These are phyloP conservation scores for Zoanthus sansibaricus DNA, from an alignment of 92 coral and sea anemone genomes.

Conservation along the genomic window DNA sequence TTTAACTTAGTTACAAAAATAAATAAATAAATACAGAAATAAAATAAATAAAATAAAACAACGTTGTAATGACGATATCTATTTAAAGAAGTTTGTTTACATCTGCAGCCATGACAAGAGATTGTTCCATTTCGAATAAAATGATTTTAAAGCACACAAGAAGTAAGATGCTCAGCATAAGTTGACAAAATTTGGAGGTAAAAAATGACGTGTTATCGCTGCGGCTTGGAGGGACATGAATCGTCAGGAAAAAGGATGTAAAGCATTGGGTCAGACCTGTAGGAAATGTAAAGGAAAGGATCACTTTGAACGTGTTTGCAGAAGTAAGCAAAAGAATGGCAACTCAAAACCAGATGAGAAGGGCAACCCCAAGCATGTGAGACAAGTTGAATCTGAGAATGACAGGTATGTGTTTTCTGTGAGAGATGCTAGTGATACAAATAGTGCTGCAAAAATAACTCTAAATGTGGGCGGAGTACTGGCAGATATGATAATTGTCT, in stretches of 20 bases:
- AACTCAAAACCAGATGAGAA: conserved; percentile 29
- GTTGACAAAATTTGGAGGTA: background rate
- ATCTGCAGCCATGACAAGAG: no score
- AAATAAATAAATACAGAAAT: no score
- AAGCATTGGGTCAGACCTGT: conserved; percentile 14
- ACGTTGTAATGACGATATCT: no score
- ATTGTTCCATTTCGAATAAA: no score
- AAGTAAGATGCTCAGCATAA: conserved; percentile 1
- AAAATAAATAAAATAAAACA: no score
- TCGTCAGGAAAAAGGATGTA: background rate
- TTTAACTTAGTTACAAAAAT: no score
- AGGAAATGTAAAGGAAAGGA: conserved; percentile 8
- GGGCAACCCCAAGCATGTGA: conserved; percentile 24
- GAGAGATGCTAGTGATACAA: conserved; percentile 22
- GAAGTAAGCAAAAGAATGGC: conserved; percentile 11
- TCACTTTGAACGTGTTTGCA: conserved; percentile 18
- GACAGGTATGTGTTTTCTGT: conserved; percentile 15
- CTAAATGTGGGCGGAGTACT: conserved; percentile 30
- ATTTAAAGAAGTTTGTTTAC: no score
- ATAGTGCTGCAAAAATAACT: conserved; percentile 21
- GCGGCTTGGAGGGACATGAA: background rate
- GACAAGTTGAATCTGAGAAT: conserved; percentile 24
- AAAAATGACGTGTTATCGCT: conserved; percentile 18
- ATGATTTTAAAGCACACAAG: background rate
- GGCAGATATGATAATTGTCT: conserved; percentile 27